Percentiles rank a stretch among this genome's conserved stretches.
Evolutionary conservation across 2,797 vertebrate species (phyloP).

Genomic region (Leucoraja ocellata): DNA sequence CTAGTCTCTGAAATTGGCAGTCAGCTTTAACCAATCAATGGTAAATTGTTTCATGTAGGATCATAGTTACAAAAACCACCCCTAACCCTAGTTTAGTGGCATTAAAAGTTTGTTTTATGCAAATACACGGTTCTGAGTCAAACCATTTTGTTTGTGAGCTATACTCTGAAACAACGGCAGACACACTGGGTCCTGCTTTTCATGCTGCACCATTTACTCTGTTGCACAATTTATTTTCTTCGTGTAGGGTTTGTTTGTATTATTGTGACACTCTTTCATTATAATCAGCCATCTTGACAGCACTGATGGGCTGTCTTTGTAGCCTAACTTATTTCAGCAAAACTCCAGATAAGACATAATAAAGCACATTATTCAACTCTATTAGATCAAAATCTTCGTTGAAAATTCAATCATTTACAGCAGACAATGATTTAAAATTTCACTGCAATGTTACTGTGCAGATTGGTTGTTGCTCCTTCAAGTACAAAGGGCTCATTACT

Average conservation of each 20-base stretch:
- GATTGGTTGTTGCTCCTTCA: neutral
- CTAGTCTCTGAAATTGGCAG: neutral
- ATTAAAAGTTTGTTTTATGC: neutral
- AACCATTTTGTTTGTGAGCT: neutral
- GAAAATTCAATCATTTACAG: neutral
- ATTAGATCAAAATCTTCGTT: neutral
- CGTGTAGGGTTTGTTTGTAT: neutral
- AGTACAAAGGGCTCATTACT: neutral
- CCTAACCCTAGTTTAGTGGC: neutral
- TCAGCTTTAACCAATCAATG: neutral
- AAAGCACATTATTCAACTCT: neutral
- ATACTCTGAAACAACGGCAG: neutral
- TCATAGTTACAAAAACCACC: neutral
- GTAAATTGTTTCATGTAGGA: neutral
- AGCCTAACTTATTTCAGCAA: neutral
- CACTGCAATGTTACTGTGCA: neutral
- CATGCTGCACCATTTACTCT: neutral
- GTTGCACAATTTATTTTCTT: neutral
- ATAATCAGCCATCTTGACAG: neutral
- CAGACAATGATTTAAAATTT: slow-evolving; percentile 5
- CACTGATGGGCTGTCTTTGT: neutral
- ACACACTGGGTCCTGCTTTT: neutral
- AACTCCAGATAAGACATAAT: neutral
- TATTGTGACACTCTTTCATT: neutral
- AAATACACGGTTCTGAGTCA: neutral